Percentiles rank a stretch among this genome's conserved stretches.
These are phyloP conservation scores for Globodera ellingtonae DNA, from an alignment of 1,140 invertebrate genomes.

Conservation along the genomic window DNA sequence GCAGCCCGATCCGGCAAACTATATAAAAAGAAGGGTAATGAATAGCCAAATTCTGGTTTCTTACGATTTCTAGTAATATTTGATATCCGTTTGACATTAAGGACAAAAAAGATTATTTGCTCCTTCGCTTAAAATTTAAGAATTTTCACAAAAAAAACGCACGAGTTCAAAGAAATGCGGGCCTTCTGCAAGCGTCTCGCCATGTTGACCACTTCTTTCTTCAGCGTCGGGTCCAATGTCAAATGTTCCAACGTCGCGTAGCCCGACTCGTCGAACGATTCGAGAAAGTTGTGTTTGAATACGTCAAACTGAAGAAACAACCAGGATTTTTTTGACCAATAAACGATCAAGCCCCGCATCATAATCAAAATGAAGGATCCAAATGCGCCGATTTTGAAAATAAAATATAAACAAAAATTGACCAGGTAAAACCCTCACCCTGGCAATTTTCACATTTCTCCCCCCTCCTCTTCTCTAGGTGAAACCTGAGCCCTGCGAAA, in stretches of 20 bases:
- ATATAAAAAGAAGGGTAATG: too few species aligned
- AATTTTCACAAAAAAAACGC: constrained; percentile 1
- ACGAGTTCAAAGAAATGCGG: constrained; percentile 20
- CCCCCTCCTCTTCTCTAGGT: too few species aligned
- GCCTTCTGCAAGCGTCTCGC: constrained; percentile 22
- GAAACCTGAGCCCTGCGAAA: constrained; percentile 14
- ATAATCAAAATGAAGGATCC: too few species aligned
- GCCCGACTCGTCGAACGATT: constrained; percentile 31
- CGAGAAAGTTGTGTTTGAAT: constrained; percentile 29
- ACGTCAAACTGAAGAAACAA: constrained; percentile 7
- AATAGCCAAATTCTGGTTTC: too few species aligned
- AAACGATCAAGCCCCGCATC: too few species aligned
- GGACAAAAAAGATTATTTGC: too few species aligned
- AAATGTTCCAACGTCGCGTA: constrained; percentile 30
- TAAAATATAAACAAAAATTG: too few species aligned
- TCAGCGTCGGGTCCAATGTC: constrained; percentile 6
- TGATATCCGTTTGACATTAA: neutral
- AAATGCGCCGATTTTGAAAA: too few species aligned
- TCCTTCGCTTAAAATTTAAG: neutral
- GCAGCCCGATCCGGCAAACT: neutral
- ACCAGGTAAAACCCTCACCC: too few species aligned
- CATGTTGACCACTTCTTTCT: constrained; percentile 30
- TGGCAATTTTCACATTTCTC: too few species aligned
- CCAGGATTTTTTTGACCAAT: neutral
- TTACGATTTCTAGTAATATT: neutral